A percentile compares a stretch with the other conserved stretches of the same genome.
Conservation (phyloP, 2,888 invertebrate genomes). For the Ophraella communa region DNA sequence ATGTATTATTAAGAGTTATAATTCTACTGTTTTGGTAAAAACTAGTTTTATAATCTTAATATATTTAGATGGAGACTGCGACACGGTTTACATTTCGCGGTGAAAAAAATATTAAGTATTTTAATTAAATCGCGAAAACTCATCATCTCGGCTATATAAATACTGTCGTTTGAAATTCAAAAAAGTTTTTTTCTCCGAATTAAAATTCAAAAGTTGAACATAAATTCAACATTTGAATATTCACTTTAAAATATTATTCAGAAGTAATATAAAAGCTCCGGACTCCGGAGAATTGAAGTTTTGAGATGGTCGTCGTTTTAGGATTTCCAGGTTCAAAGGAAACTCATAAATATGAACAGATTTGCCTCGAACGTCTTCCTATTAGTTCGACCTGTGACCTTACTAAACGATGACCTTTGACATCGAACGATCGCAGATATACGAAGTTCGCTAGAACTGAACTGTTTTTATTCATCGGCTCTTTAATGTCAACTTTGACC, state of each 20-base stretch:
- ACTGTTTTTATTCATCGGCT: not conserved
- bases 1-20: too few relatives aligned
- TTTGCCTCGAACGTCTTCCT: slow-evolving; percentile 33
- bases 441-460: slow-evolving; percentile 16
- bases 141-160: not conserved
- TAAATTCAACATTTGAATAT: slow-evolving; percentile 17
- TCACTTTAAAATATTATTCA: slow-evolving; percentile 22
- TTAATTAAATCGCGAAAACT: slow-evolving; percentile 12
- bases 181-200: slow-evolving; percentile 7
- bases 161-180: slow-evolving; percentile 5
- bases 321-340: slow-evolving; percentile 25
- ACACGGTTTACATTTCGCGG: not conserved
- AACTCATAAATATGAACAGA: slow-evolving; percentile 34
- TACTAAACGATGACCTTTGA: slow-evolving; percentile 30
- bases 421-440: slow-evolving; percentile 29
- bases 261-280: slow-evolving; percentile 26
- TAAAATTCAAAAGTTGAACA: slow-evolving; percentile 12
- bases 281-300: slow-evolving; percentile 15
- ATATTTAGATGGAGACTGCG: not conserved
- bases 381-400: slow-evolving; percentile 30
- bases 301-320: not conserved
- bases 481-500: not conserved
- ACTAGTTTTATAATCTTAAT: not conserved
- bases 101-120: not conserved
- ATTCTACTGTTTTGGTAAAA: not conserved